Conservation (phyloP, 2,113 vertebrate species). For the Felis chaus region DNA sequence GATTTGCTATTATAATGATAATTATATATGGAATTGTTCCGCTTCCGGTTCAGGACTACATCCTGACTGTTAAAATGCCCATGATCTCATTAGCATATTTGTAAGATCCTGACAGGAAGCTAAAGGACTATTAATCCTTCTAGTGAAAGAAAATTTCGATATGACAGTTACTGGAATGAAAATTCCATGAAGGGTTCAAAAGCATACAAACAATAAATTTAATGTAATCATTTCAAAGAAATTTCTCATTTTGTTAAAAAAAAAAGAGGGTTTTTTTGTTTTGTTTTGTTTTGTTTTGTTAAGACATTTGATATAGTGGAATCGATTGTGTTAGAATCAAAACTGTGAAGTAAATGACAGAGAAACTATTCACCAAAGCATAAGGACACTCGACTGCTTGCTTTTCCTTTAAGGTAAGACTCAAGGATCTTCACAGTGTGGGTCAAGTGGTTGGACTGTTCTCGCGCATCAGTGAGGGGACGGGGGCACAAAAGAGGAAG, state of each 20-base stretch:
- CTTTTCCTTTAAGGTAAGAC: neutral
- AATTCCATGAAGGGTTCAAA: neutral
- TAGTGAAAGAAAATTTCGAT: conserved; percentile 63
- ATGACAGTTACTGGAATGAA: conserved; percentile 54
- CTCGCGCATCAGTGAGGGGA: neutral
- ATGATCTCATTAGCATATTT: conserved; percentile 60
- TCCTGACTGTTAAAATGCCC: conserved; percentile 66
- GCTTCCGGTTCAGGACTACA: conserved; percentile 58
- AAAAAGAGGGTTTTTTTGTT: neutral
- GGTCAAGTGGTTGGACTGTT: neutral
- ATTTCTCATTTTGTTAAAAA: neutral
- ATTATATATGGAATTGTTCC: neutral
- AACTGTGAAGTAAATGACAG: neutral
- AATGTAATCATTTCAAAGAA: conserved; percentile 1
- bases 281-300: neutral
- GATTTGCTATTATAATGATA: conserved; percentile 63
- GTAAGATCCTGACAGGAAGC: conserved; percentile 57
- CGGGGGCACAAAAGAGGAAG: neutral
- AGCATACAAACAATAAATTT: neutral
- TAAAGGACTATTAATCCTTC: conserved; percentile 42
- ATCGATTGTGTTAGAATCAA: neutral
- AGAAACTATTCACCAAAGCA: neutral
- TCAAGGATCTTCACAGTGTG: neutral
- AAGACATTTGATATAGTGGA: neutral
- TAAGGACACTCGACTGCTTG: neutral